A percentile compares a stretch with the other conserved stretches of the same genome.
Evolutionary conservation across 2,888 invertebrate genomes (phyloP).

Genomic region (Tipula unca): DNA sequence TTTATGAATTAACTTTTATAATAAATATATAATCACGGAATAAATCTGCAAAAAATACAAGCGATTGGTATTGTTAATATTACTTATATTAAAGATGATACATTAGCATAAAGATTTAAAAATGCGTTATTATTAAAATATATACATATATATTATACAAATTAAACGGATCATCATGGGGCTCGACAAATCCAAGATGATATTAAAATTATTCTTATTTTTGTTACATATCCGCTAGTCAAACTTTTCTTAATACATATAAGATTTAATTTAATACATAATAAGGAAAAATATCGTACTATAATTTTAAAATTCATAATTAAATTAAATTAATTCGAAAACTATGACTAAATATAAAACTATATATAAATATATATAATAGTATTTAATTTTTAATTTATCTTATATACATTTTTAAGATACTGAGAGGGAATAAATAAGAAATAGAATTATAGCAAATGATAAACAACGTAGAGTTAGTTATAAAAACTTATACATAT

Average conservation of each 20-base stretch:
- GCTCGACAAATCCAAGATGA: neutral
- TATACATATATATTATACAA: too few species aligned
- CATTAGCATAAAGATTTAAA: too few species aligned
- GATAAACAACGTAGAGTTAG: neutral
- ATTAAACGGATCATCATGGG: neutral
- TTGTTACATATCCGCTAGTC: neutral
- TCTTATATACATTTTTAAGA: neutral
- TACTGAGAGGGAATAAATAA: neutral
- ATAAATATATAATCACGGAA: too few species aligned
- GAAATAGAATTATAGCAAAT: neutral
- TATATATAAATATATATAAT: neutral
- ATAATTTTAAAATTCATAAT: neutral
- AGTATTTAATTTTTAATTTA: neutral
- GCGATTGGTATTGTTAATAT: too few species aligned
- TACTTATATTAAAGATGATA: too few species aligned
- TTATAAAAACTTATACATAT: neutral
- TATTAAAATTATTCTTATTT: neutral
- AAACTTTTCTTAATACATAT: neutral
- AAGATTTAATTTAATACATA: neutral
- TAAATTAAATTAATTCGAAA: neutral
- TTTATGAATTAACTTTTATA: too few species aligned
- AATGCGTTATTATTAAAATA: too few species aligned
- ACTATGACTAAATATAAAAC: neutral
- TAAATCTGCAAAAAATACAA: too few species aligned
- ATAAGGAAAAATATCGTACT: neutral